A percentile compares a stretch with the other conserved stretches of the same genome.
Evolutionary conservation across 2,113 vertebrate species (phyloP).

Genomic region (Centropristis striata): DNA sequence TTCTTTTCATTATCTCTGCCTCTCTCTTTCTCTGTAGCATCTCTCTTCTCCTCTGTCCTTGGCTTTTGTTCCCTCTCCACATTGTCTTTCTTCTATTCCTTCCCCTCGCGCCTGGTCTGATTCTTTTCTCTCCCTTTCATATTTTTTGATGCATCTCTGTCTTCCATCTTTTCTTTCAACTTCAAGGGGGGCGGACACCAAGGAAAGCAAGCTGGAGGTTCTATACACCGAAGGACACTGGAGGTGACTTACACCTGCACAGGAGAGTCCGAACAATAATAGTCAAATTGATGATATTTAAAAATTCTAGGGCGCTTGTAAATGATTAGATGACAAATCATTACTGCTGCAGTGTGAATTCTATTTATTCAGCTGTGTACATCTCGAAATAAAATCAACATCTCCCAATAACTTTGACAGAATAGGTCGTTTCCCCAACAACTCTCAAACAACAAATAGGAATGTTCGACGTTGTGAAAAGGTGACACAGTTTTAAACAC

Average conservation of each 20-base stretch:
- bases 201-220: slow-evolving; percentile 44
- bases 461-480: no score
- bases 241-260: slow-evolving; percentile 32
- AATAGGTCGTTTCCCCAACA: no score
- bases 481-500: no score
- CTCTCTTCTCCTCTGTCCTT: slow-evolving; percentile 47
- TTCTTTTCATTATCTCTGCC: slow-evolving; percentile 37
- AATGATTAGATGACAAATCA: background rate
- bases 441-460: no score
- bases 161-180: slow-evolving; percentile 53
- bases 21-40: slow-evolving; percentile 18
- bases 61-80: slow-evolving; percentile 16
- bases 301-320: background rate
- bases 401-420: no score
- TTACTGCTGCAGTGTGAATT: background rate
- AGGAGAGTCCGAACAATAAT: slow-evolving; percentile 2
- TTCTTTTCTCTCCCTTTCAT: slow-evolving; percentile 40
- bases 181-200: slow-evolving; percentile 39
- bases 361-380: background rate
- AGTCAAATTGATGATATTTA: slow-evolving; percentile 2
- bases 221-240: slow-evolving; percentile 35
- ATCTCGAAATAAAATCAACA: no score
- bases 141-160: slow-evolving; percentile 29
- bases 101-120: background rate
- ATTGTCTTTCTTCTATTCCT: slow-evolving; percentile 2